Base-by-base conservation (phyloP, 2,797 vertebrate species). In the Ctenopoma kingsleyae region DNA sequence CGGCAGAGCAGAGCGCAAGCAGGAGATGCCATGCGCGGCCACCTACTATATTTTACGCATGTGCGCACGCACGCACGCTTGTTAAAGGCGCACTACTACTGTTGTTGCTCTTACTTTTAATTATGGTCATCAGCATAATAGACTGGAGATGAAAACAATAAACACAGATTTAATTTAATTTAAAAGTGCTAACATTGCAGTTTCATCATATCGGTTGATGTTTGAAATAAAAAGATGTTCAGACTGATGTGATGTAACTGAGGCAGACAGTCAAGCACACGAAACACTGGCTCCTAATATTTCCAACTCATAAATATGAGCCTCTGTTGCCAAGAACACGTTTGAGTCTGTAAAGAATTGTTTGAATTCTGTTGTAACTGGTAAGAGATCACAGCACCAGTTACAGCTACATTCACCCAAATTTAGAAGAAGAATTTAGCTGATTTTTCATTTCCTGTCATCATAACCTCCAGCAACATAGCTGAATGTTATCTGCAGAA, bases 1-100 rank as follows among this genome's bases (percentile, higher is more conserved):
- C 90, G 86, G 90, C 87, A 83, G 70, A 86, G 88, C 69, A 76
- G 74, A 82, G 88, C 68, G 74, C 81, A 49, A 43, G 74, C 78
- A 71, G 66, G 66, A 87, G 82, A 80, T 85, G 90, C 80, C 87
- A 87, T 89, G 90, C 91, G 91, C 90, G 77, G 25, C 43, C 80
- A 69, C 75, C 79, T 85, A 83, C 89, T 88, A 79, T 12, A 84
- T 58, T 82, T 77, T 85, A 87, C 88, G 82, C 86, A 76, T 86
- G 87, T 82, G 84, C 88, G 82, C 81, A 79, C 83, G 82, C 81
- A 79, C 83, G 82, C 78, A 83, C 74, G 76, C 50, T 58, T 76
- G 20, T 78, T 80, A 83, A 85, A 88, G 88, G 80, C 77, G 69
- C 86, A 84, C 74, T 53, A 61, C 78, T 80, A 61, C 72, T 71